Conservation (phyloP, 2,797 vertebrate genomes). For the Clarias laeviceps region DNA sequence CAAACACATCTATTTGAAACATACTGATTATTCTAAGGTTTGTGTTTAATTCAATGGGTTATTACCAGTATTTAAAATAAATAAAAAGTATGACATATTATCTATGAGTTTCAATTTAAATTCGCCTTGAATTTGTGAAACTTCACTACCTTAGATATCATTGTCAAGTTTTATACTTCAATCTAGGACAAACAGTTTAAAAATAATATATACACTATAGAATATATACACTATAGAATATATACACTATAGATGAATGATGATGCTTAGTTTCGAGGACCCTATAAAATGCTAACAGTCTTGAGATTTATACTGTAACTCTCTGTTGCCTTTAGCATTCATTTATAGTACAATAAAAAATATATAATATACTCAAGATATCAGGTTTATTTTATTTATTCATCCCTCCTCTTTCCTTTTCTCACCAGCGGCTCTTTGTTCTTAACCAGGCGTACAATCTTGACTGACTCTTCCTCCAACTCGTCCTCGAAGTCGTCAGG, state of each 20-base stretch:
- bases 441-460: constrained; percentile 94
- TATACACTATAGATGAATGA: no score
- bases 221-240: no score
- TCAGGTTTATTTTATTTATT: constrained; percentile 41
- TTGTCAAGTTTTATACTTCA: not conserved
- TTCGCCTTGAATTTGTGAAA: not conserved
- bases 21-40: no score
- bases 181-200: not conserved
- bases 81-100: not conserved
- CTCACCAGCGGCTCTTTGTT: constrained; percentile 94
- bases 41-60: not conserved
- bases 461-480: constrained; percentile 94
- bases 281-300: not conserved
- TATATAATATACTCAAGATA: not conserved
- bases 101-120: not conserved
- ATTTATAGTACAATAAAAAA: not conserved
- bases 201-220: no score
- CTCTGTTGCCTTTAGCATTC: not conserved
- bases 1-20: not conserved
- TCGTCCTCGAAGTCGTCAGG: constrained; percentile 90
- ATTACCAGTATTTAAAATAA: not conserved
- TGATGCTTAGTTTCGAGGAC: not conserved
- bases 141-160: not conserved
- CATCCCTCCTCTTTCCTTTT: not conserved
- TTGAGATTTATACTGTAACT: not conserved